Evolutionary conservation across 2,888 invertebrate species (phyloP).

Genomic region (Heliconius sara): DNA sequence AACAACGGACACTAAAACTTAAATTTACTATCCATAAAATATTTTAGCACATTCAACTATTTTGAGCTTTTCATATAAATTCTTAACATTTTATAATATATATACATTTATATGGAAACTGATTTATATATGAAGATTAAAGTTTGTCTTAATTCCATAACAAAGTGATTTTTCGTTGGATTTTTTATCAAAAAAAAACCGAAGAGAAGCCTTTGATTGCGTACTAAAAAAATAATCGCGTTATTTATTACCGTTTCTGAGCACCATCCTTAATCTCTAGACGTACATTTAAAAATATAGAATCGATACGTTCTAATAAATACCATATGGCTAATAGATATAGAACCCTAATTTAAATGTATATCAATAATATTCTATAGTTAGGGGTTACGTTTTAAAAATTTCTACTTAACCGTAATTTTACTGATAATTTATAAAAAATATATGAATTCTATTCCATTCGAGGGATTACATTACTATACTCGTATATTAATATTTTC

Average conservation of each 20-base stretch:
- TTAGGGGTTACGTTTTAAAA: not conserved
- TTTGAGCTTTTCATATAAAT: slow-evolving; percentile 12
- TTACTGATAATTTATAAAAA: slow-evolving; percentile 14
- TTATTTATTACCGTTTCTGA: slow-evolving; percentile 78
- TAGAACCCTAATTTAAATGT: not conserved
- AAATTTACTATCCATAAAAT: slow-evolving; percentile 7
- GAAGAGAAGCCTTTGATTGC: slow-evolving; percentile 63
- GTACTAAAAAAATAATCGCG: slow-evolving; percentile 78
- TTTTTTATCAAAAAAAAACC: slow-evolving; percentile 67
- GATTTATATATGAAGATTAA: slow-evolving; percentile 45
- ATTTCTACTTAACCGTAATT: slow-evolving; percentile 10
- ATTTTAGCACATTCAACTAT: slow-evolving; percentile 12
- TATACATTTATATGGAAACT: slow-evolving; percentile 41
- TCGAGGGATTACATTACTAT: no score
- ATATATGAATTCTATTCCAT: not conserved
- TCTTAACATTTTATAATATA: not conserved
- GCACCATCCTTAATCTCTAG: slow-evolving; percentile 77
- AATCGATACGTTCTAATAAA: slow-evolving; percentile 28
- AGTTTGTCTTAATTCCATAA: slow-evolving; percentile 65
- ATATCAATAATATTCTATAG: not conserved
- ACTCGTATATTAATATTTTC: no score
- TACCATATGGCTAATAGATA: not conserved
- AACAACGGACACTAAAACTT: slow-evolving; percentile 21
- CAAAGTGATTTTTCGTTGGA: slow-evolving; percentile 66
- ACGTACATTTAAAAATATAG: slow-evolving; percentile 61